phyloP scores from a whole-genome alignment of 2,113 vertebrate genomes.

The Engystomops pustulosus region DNA sequence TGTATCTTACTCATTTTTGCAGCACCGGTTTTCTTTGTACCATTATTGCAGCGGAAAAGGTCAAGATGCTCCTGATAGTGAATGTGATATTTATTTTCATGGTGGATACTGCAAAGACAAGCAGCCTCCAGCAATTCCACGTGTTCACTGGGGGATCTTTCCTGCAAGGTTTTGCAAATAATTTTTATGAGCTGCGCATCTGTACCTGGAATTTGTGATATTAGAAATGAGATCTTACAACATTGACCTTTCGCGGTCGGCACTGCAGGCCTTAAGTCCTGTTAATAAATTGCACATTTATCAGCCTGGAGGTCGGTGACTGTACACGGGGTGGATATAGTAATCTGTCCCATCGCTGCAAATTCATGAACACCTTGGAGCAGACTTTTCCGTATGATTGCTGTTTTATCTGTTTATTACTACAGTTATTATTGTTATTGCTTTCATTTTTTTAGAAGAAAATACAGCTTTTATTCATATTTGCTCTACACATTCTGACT shows the following conservation, averaged over 20 bases:
- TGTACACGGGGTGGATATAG: not conserved
- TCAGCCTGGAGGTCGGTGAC: not conserved
- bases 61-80: conserved; percentile 22
- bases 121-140: conserved; percentile 25
- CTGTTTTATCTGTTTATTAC: not conserved
- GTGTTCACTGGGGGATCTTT: conserved; percentile 24
- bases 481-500: too few species aligned
- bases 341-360: not conserved
- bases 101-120: conserved; percentile 21
- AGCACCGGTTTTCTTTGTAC: not conserved
- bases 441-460: too few species aligned
- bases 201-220: conserved; percentile 7
- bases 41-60: conserved; percentile 41
- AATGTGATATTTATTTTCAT: conserved; percentile 39
- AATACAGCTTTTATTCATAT: too few species aligned
- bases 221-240: conserved; percentile 11
- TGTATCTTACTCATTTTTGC: conserved; percentile 17
- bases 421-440: not conserved
- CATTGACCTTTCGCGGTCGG: conserved; percentile 29
- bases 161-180: conserved; percentile 46
- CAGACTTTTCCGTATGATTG: not conserved
- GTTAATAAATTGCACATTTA: conserved; percentile 30
- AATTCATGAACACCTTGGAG: conserved; percentile 17
- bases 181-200: conserved; percentile 5
- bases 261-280: not conserved